Base-by-base conservation (phyloP, 35 echinoderm and acorn worm genomes). In the Strongylocentrotus purpuratus region DNA sequence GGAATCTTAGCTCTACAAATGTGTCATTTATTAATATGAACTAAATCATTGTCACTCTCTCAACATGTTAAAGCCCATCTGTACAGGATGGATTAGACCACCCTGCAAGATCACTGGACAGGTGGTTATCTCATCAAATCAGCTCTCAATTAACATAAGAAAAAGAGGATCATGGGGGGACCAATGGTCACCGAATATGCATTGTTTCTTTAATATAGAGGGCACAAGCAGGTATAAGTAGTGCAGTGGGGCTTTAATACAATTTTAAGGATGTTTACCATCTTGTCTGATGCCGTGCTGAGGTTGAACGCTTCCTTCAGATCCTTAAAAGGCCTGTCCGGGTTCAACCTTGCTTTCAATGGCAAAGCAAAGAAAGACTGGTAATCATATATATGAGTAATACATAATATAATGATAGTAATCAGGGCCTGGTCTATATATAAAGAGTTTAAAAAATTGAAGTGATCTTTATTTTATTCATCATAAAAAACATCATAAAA, bases 261-360 rank as follows among this genome's bases (percentile, higher is more conserved):
- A 85, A 13, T 31, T 86, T 31, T 2, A 86, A n/a, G 85, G 6
- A 31, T 31, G 22, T 33, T 86, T 86, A 86, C 85, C 86, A 45
- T 92, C 45, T 94, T 45, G 46, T 70, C 70, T 31, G 95, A 31
- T 48, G 93, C 45, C 4, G 96, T 95, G 22, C 86, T 35, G 32
- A 59, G 96, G 88, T 98, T 98, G 94, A 98, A 98, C 25, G 94
- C 94, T 96, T 98, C 97, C 35, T 98, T 98, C 28, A 98, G 92
- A 46, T 98, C 97, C 85, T 97, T 97, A 35, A 96, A 78, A 33
- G 95, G 88, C 7, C 97, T 92, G 20, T 98, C 96, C 46, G 97
- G 97, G 96, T 98, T 98, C 33, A 98, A 55, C 61, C 96, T 98
- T 93, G 85, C 33, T 31, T 31, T 86, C 28, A 33, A 86, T 20